A percentile compares a stretch with the other conserved stretches of the same genome.
These are phyloP conservation scores for Dasypogon diadema DNA, from an alignment of 2,888 invertebrate species.

Conservation along the genomic window DNA sequence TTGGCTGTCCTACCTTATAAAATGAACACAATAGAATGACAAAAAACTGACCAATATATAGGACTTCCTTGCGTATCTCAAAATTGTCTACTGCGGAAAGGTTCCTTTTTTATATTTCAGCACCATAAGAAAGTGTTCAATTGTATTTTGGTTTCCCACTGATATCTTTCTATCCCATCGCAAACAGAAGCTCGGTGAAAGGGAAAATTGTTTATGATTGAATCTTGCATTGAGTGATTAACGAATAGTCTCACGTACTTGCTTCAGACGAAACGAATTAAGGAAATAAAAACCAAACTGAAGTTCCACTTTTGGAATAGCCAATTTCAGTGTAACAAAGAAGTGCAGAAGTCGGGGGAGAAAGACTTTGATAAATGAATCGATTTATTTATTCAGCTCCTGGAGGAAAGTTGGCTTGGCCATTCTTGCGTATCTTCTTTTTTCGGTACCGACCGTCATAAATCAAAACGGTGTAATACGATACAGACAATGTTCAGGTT, in stretches of 20 bases:
- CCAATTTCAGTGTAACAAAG: slow-evolving; percentile 28
- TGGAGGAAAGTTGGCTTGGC: slow-evolving; percentile 8
- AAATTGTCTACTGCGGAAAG: too few relatives aligned
- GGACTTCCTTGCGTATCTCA: too few relatives aligned
- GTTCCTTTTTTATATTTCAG: too few relatives aligned
- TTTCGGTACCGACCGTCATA: slow-evolving; percentile 7
- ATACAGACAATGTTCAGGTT: slow-evolving; percentile 16
- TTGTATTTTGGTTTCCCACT: too few relatives aligned
- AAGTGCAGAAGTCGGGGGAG: slow-evolving; percentile 15
- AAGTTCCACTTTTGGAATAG: slow-evolving; percentile 40
- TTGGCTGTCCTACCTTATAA: too few relatives aligned
- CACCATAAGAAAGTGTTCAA: too few relatives aligned
- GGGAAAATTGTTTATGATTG: slow-evolving; percentile 29
- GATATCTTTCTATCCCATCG: neutral
- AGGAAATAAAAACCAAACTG: slow-evolving; percentile 18
- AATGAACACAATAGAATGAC: too few relatives aligned
- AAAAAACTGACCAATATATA: too few relatives aligned
- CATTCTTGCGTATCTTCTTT: slow-evolving; percentile 22
- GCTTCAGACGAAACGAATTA: slow-evolving; percentile 15
- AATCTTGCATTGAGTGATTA: slow-evolving; percentile 24
- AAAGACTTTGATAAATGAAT: slow-evolving; percentile 39
- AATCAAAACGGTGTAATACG: slow-evolving; percentile 22
- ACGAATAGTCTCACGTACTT: slow-evolving; percentile 33
- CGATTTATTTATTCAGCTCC: slow-evolving; percentile 38
- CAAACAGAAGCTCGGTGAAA: neutral